Evolutionary conservation across 2,888 invertebrate species (phyloP).

Genomic region (Opisthograptis luteolata): DNA sequence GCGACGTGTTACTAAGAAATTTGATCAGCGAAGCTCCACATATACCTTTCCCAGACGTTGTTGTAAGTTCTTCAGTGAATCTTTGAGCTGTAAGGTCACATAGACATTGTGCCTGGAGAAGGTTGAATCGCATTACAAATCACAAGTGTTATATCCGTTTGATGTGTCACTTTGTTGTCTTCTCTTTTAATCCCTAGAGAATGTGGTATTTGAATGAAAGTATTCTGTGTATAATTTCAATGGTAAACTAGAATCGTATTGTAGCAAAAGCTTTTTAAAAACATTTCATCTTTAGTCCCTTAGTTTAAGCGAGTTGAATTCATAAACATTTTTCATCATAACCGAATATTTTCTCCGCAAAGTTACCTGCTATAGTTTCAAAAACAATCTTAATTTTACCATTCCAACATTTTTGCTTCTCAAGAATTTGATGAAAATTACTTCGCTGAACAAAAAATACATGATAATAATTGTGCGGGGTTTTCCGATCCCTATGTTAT

Average conservation of each 20-base stretch:
- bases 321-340: constrained; percentile 18
- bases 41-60: constrained; percentile 3
- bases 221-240: too few relatives aligned
- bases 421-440: constrained; percentile 7
- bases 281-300: too few relatives aligned
- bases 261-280: too few relatives aligned
- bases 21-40: constrained; percentile 35
- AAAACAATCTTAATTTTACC: constrained; percentile 22
- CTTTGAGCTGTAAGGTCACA: constrained; percentile 18
- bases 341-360: constrained; percentile 23
- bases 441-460: constrained; percentile 6
- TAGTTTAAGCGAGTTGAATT: too few relatives aligned
- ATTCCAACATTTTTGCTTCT: constrained; percentile 9
- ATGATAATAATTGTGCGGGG: neutral
- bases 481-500: too few relatives aligned
- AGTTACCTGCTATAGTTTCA: neutral
- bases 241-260: too few relatives aligned
- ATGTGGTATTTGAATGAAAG: neutral
- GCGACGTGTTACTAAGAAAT: constrained; percentile 24
- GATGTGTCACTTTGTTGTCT: constrained; percentile 49
- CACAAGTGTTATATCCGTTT: constrained; percentile 48
- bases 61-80: constrained; percentile 1
- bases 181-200: constrained; percentile 26
- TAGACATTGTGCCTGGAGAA: constrained; percentile 15
- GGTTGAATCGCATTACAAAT: constrained; percentile 43